Evolutionary conservation across 1,140 invertebrate genomes (phyloP), one percentile per base, ranked within the genome.

Genomic region (Heliconius eleuchia): DNA sequence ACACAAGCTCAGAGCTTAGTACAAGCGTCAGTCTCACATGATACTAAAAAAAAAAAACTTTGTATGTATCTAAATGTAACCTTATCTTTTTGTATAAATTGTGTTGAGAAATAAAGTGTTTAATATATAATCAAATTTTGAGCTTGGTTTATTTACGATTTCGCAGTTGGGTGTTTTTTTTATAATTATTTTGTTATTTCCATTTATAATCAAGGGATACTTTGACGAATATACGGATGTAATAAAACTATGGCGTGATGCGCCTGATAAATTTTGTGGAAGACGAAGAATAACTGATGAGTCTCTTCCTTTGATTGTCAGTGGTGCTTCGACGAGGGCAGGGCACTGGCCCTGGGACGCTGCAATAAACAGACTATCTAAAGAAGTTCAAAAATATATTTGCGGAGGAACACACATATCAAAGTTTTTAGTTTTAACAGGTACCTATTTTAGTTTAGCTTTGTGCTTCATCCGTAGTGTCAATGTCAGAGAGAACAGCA

Each of bases 321-420:
- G 85, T 19, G 88, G 87, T 37, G 74, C 80, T 27, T 16, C 78
- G 0, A 89, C 90, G 0, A 86, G 84, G 5, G 95, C 96, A 7
- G 97, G 97, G 1, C 97, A 98, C 83, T 98, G 97, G 97, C 98
- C 98, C 1, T 98, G 97, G 97, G 96, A 98, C 86, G 96, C 96
- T 2, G 96, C 97, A 13, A 95, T 98, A 1, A 97, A 97, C 82
- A 97, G 96, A 85, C 96, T 97, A 83, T 96, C 97, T 37, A 95
- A 96, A 8, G 37, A 39, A 6, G 39, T n/a, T 3, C 27, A 87
- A 13, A 83, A 83, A 27, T 93, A 93, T 37, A 87, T 85, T 19
- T 92, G 90, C 77, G 91, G 90, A 55, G 91, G 89, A 4, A 91
- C 87, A 11, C 79, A 92, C 39, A 70, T 91, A 3, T 88, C 85